Conservation (phyloP, 2,113 vertebrate genomes). For the Nesospiza acunhae region DNA sequence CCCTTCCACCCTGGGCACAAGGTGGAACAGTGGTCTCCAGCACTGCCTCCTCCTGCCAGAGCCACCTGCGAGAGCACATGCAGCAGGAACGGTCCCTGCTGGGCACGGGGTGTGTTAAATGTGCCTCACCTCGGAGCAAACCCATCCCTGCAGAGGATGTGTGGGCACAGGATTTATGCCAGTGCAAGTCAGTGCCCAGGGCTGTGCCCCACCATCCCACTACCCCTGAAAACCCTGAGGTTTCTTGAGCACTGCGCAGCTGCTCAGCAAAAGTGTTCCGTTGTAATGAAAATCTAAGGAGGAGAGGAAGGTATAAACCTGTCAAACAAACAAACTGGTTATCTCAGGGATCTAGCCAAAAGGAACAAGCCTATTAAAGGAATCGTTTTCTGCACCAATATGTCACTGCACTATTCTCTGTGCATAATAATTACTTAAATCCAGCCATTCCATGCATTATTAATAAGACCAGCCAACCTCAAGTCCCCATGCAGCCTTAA, state of each 20-base stretch:
- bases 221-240: neutral
- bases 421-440: conserved; percentile 60
- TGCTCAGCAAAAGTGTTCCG: neutral
- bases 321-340: conserved; percentile 55
- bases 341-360: conserved; percentile 47
- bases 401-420: conserved; percentile 33
- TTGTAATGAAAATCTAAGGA: conserved; percentile 17
- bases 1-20: neutral
- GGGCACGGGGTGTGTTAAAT: rapidly evolving
- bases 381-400: conserved; percentile 32
- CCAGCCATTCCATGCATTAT: conserved; percentile 55
- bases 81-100: neutral
- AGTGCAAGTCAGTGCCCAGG: neutral
- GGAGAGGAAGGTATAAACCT: conserved; percentile 18
- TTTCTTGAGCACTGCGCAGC: neutral
- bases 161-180: neutral
- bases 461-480: conserved; percentile 40
- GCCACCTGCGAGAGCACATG: neutral
- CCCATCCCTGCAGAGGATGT: neutral
- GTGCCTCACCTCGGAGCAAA: neutral
- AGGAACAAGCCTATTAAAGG: conserved; percentile 55
- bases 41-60: neutral
- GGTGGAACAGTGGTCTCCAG: neutral
- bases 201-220: neutral
- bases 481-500: conserved; percentile 35